Evolutionary conservation across 2,888 invertebrate genomes (phyloP).

Genomic region (Cheilosia vernalis): DNA sequence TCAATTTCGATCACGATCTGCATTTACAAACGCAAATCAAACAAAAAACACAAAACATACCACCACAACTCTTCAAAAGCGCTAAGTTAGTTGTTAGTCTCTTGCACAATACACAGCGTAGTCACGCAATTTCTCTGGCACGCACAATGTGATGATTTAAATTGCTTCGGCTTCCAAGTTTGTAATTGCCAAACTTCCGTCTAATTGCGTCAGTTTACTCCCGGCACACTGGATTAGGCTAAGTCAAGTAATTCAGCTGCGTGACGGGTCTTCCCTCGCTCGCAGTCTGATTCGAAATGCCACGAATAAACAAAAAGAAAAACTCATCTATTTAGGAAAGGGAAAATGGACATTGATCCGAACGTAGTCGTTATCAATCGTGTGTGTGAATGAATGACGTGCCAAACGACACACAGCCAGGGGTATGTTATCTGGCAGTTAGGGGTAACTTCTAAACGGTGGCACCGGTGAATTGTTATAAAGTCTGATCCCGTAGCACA

Average conservation of each 20-base stretch:
- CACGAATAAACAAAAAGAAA: not conserved
- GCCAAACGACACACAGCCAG: constrained; percentile 28
- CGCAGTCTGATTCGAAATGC: constrained; percentile 30
- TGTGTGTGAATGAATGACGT: constrained; percentile 32
- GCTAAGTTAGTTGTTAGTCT: not conserved
- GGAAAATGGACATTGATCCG: constrained; percentile 40
- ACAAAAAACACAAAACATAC: constrained; percentile 31
- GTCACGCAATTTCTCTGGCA: constrained; percentile 48
- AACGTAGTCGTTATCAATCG: constrained; percentile 36
- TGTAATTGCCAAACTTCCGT: constrained; percentile 62
- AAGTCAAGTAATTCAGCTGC: constrained; percentile 13
- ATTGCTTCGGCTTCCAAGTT: constrained; percentile 28
- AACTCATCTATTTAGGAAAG: constrained; percentile 19
- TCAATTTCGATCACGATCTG: constrained; percentile 50
- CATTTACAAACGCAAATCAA: constrained; percentile 37
- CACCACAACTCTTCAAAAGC: not conserved
- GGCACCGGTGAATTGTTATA: not conserved
- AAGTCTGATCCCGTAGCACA: constrained; percentile 7
- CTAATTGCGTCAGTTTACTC: constrained; percentile 43
- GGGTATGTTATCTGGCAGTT: constrained; percentile 23
- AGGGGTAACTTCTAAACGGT: constrained; percentile 13
- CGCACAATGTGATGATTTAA: constrained; percentile 55
- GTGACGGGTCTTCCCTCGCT: constrained; percentile 26
- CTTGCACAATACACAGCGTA: constrained; percentile 44
- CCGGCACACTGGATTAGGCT: constrained; percentile 31